Base-by-base conservation (phyloP, 2,113 vertebrate genomes). In the Sebastes fasciatus region DNA sequence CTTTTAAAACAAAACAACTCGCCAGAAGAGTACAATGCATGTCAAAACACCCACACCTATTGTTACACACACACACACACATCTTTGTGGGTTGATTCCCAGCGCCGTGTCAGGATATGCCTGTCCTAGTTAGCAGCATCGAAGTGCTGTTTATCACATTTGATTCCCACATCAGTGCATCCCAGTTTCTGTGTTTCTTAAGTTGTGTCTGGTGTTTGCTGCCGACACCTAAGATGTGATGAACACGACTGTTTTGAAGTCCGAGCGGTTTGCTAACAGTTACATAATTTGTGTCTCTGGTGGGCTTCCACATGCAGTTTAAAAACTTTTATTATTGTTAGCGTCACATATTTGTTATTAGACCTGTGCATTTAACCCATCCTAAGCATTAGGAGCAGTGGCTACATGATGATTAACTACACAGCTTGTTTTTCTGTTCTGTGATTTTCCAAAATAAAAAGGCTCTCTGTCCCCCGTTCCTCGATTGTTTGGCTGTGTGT, bases 401-500 rank as follows among this genome's bases (percentile, higher is more conserved):
- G 34, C 34, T 34, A 34, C 34, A 48, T 48, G 8, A 3, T 48
- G 46, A 55, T 55, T 9, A 5, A 1, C n/a, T 10, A 57, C n/a
- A 23, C 19, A 55, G 55, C 11, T 6, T 16, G 11, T 10, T 26
- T 58, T 58, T 34, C 16, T 45, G 17, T 43, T 71, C 16, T 0
- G 4, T 21, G 11, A 66, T 23, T 67, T 48, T 8, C 1, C 8
- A 54, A 54, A 19, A 11, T 1, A 14, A 51, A 48, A 51, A 26
- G 21, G 1, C 51, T 52, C 51, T 34, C 70, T 16, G 12, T 23
- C 42, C 34, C 19, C 26, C 26, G 8, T 17, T 62, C 23, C 52
- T 51, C 60, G 72, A 80, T 75, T 80, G 79, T 68, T 17, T 23
- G 16, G 17, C 26, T 52, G 6, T 62, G 46, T n/a, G 13, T 54